Evolutionary conservation across 2,113 vertebrate genomes (phyloP).

Genomic region (Machaerirhynchus nigripectus): DNA sequence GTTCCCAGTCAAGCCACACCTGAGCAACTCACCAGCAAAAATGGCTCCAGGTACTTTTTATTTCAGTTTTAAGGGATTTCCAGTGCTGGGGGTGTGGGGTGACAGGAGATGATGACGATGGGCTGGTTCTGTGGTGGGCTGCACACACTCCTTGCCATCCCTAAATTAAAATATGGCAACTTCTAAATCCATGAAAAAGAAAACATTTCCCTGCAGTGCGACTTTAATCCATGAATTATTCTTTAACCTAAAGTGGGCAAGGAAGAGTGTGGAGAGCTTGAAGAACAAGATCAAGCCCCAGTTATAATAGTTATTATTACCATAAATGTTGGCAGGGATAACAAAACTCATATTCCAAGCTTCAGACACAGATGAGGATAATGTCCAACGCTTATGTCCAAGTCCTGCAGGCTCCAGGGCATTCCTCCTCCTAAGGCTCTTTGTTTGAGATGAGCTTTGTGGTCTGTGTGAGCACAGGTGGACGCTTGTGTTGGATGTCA

Average conservation of each 20-base stretch:
- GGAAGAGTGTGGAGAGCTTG: neutral
- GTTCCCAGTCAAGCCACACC: neutral
- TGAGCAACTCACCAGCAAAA: neutral
- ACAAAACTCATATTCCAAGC: neutral
- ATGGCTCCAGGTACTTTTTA: constrained; percentile 68
- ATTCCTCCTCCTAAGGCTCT: neutral
- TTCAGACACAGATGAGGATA: neutral
- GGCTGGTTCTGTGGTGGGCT: neutral
- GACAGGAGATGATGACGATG: neutral
- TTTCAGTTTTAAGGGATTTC: neutral
- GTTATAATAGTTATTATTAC: neutral
- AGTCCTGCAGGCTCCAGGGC: neutral
- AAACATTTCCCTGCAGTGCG: neutral
- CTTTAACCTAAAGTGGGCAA: neutral
- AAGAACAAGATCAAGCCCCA: neutral
- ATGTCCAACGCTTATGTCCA: neutral
- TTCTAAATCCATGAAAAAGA: neutral
- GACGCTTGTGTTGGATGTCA: neutral
- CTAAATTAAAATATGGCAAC: neutral
- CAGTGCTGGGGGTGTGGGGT: neutral
- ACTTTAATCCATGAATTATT: neutral
- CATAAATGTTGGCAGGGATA: neutral
- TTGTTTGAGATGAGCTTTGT: neutral
- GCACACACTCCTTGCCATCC: neutral
- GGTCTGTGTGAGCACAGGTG: neutral